phyloP scores from a whole-genome alignment of 2,797 vertebrate species.

The Lithobates pipiens region DNA sequence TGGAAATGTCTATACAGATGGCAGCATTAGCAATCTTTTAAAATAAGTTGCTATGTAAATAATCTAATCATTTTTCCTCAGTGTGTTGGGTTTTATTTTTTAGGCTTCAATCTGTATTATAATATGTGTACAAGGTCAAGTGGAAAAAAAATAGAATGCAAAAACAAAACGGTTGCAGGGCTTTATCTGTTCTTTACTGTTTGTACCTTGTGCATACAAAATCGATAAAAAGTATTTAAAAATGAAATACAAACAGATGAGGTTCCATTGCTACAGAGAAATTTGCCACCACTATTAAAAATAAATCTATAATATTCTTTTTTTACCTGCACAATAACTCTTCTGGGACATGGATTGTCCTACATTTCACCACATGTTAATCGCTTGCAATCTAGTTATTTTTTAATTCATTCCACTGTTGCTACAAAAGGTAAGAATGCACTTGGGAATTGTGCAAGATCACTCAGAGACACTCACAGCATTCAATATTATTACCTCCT shows the following conservation, averaged over 20 bases:
- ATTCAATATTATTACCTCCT: conserved; percentile 26
- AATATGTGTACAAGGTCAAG: no score
- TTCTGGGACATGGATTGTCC: not conserved
- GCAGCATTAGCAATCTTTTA: no score
- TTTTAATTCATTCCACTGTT: conserved; percentile 29
- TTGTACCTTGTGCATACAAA: not conserved
- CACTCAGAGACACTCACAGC: conserved; percentile 3
- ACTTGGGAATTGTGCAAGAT: conserved; percentile 21
- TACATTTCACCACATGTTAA: conserved; percentile 16
- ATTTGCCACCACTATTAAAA: not conserved
- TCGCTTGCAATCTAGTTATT: conserved; percentile 19
- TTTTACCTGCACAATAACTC: not conserved
- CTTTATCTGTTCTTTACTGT: no score
- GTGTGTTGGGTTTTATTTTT: no score
- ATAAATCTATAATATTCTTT: not conserved
- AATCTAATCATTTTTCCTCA: no score
- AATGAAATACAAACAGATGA: no score
- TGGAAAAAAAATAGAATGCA: no score
- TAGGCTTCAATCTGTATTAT: no score
- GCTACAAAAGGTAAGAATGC: conserved; percentile 45
- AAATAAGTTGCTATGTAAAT: no score
- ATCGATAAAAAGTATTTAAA: not conserved
- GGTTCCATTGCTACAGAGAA: no score
- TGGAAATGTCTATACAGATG: no score
- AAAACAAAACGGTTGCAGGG: no score